These are phyloP conservation scores for Salvelinus namaycush DNA, from an alignment of 2,113 vertebrate genomes.

Conservation along the genomic window DNA sequence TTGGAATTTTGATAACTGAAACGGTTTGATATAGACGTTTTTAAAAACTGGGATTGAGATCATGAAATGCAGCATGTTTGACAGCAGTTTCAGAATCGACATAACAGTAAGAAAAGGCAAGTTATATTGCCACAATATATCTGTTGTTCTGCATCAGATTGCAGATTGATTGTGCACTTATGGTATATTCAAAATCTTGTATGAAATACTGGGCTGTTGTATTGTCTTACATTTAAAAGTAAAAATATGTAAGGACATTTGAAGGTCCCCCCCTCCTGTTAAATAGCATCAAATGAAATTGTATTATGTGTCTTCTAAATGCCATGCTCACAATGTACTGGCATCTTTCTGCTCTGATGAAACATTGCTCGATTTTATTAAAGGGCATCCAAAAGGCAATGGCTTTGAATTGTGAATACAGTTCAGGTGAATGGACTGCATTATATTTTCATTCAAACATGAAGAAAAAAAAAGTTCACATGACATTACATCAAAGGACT, in stretches of 20 bases:
- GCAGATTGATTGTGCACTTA: too few species aligned
- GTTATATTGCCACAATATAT: too few species aligned
- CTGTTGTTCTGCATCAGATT: too few species aligned
- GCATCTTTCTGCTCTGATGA: conserved; percentile 20
- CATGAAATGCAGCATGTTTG: too few species aligned
- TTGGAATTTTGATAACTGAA: too few species aligned
- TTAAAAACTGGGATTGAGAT: too few species aligned
- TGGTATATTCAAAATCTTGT: too few species aligned
- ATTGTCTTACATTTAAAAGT: conserved; percentile 14
- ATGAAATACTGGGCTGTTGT: not conserved
- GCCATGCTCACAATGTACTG: not conserved
- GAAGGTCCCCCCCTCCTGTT: conserved; percentile 12
- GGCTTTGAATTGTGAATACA: conserved; percentile 15
- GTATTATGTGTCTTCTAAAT: conserved; percentile 16
- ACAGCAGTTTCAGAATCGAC: too few species aligned
- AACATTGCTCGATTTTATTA: not conserved
- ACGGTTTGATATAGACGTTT: too few species aligned
- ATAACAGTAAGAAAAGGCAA: too few species aligned
- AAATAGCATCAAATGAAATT: conserved; percentile 3
- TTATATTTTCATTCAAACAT: conserved; percentile 1
- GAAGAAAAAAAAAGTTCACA: not conserved
- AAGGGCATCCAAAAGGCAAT: conserved; percentile 6
- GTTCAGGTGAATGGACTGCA: not conserved
- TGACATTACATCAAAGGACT: conserved; percentile 15
- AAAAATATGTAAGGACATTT: conserved; percentile 11